Conservation (phyloP, 2,797 vertebrate genomes). For the Lepilemur septentrionalis region DNA sequence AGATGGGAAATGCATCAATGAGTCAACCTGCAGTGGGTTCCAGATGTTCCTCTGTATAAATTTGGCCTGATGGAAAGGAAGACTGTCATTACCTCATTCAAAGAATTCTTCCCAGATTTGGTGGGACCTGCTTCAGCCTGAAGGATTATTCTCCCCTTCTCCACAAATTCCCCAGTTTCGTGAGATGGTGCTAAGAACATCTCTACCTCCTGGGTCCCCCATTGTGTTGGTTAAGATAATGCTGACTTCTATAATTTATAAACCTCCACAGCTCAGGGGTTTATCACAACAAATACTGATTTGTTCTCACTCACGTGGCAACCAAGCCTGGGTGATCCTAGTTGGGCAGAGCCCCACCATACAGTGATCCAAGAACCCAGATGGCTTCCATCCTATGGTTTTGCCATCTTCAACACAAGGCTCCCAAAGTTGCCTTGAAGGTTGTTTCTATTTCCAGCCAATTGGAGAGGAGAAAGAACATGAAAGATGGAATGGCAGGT, state of each 20-base stretch:
- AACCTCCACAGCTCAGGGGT: not conserved
- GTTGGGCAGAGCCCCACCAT: not conserved
- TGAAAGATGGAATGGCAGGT: not conserved
- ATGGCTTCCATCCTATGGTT: not conserved
- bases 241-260: not conserved
- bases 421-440: not conserved
- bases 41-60: conserved; percentile 45
- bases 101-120: conserved; percentile 39
- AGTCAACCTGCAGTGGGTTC: conserved; percentile 43
- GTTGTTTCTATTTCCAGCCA: not conserved
- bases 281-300: not conserved
- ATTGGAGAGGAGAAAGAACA: not conserved
- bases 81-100: conserved; percentile 57
- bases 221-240: not conserved
- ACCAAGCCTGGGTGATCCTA: not conserved
- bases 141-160: not conserved
- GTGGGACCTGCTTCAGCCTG: not conserved
- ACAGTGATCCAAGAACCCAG: not conserved
- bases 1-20: conserved; percentile 26
- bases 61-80: conserved; percentile 39
- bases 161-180: not conserved
- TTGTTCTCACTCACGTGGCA: not conserved
- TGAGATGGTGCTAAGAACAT: not conserved
- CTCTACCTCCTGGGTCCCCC: not conserved
- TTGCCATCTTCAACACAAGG: not conserved